Evolutionary conservation across 2,888 invertebrate species (phyloP).

Genomic region (Heliconius aoede): DNA sequence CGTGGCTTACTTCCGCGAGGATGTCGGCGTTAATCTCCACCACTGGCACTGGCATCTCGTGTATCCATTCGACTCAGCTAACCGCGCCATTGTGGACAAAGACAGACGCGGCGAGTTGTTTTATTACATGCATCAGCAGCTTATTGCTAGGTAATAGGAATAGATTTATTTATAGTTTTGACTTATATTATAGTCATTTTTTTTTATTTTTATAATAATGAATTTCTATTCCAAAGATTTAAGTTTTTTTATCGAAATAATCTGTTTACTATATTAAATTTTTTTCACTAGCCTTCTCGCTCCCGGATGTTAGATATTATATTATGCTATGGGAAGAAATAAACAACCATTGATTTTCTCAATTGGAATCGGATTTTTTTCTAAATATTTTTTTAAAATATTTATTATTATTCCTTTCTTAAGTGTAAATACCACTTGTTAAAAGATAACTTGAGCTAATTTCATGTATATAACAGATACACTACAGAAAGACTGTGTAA

Average conservation of each 20-base stretch:
- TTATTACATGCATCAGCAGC: constrained; percentile 91
- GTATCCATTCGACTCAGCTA: constrained; percentile 89
- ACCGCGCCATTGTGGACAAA: constrained; percentile 84
- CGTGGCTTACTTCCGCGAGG: constrained; percentile 93
- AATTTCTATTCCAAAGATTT: no score
- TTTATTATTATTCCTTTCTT: no score
- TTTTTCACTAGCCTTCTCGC: no score
- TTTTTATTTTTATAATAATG: no score
- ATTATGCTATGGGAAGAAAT: no score
- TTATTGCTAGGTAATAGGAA: constrained; percentile 84
- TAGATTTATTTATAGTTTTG: background rate
- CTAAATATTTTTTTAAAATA: no score
- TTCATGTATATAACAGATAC: constrained; percentile 84
- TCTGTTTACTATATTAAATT: no score
- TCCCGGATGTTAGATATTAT: no score
- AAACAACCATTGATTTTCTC: no score
- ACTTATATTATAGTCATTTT: background rate
- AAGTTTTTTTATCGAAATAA: no score
- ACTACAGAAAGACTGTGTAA: constrained; percentile 91
- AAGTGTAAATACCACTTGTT: background rate
- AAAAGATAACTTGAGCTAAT: background rate
- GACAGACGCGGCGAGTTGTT: constrained; percentile 91
- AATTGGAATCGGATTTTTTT: no score
- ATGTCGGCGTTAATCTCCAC: constrained; percentile 92
- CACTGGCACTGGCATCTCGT: constrained; percentile 97